These are phyloP conservation scores for Mormyrus iriodes DNA, from an alignment of 2,113 vertebrate genomes.

Conservation along the genomic window DNA sequence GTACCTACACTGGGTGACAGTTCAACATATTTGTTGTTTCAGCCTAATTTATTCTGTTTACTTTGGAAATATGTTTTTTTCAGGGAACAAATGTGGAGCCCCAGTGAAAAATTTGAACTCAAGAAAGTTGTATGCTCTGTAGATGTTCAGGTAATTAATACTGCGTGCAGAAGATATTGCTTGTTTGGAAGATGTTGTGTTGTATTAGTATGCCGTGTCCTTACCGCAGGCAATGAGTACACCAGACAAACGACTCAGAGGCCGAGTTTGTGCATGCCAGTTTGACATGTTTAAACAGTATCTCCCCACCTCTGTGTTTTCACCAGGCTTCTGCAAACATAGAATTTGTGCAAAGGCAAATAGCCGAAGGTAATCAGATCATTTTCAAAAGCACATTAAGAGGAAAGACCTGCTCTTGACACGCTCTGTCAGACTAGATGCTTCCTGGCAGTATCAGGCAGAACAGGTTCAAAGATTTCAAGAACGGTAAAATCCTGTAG, in stretches of 20 bases:
- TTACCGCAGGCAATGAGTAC: background rate
- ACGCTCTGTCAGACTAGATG: background rate
- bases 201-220: no score
- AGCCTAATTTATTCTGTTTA: background rate
- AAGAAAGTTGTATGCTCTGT: background rate
- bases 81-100: background rate
- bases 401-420: background rate
- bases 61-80: background rate
- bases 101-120: background rate
- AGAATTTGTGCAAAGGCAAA: background rate
- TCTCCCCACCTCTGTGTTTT: background rate
- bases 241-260: background rate
- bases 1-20: background rate
- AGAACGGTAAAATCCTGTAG: background rate
- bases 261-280: background rate
- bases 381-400: conserved; percentile 8
- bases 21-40: background rate
- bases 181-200: background rate
- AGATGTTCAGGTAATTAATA: background rate
- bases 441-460: background rate
- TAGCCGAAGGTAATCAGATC: conserved; percentile 9
- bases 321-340: background rate
- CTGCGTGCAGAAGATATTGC: background rate
- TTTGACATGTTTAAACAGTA: conserved; percentile 11
- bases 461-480: background rate